These are phyloP conservation scores for Ochotona curzoniae DNA, from an alignment of 2,113 vertebrate genomes.

Conservation along the genomic window DNA sequence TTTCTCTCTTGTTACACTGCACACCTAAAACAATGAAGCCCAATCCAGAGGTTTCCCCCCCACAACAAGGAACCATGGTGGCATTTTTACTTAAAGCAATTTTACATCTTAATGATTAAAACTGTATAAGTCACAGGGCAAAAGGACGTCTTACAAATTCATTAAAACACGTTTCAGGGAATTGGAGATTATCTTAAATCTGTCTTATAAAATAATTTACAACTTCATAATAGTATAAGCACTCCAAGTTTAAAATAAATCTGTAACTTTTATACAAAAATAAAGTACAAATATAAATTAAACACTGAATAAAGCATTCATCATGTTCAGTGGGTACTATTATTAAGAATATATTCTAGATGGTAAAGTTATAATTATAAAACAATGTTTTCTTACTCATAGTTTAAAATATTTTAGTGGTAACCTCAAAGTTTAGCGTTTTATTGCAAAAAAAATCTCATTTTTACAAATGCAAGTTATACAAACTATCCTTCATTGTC, in stretches of 20 bases:
- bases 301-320: constrained; percentile 75
- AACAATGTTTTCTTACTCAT: constrained; percentile 41
- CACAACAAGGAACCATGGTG: constrained; percentile 5
- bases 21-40: background rate
- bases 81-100: constrained; percentile 40
- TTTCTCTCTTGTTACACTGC: constrained; percentile 16
- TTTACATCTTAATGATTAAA: constrained; percentile 51
- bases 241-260: constrained; percentile 74
- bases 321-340: constrained; percentile 13
- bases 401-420: constrained; percentile 51
- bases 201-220: constrained; percentile 82
- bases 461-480: constrained; percentile 53
- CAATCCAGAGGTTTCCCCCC: constrained; percentile 10
- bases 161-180: constrained; percentile 75
- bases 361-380: constrained; percentile 55
- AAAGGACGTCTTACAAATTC: constrained; percentile 42
- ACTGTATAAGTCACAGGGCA: background rate
- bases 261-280: constrained; percentile 79
- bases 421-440: constrained; percentile 52
- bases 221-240: constrained; percentile 74
- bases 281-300: constrained; percentile 83
- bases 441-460: constrained; percentile 29
- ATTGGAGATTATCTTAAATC: constrained; percentile 65
- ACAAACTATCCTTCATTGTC: background rate
- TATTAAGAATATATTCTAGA: constrained; percentile 72